Evolutionary conservation across 2,888 invertebrate species (phyloP).

Genomic region (Lypha dubia): DNA sequence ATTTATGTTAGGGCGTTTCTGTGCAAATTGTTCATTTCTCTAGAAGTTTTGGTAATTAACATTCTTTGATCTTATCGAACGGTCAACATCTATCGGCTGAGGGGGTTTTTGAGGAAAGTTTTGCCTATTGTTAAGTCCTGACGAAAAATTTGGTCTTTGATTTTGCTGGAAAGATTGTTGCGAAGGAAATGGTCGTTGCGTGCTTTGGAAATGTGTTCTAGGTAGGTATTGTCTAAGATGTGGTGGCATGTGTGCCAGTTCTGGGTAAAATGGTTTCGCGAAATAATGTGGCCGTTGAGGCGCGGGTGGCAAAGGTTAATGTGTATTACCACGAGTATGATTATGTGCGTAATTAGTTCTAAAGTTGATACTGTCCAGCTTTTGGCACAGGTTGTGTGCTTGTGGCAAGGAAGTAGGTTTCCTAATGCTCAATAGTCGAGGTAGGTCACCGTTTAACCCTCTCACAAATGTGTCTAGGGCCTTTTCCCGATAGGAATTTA

Average conservation of each 20-base stretch:
- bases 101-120: not conserved
- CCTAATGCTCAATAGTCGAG: not conserved
- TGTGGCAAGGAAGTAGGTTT: not conserved
- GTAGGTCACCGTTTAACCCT: constrained; percentile 16
- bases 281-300: not conserved
- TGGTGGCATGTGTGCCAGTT: constrained; percentile 8
- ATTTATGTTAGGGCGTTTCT: constrained; percentile 5
- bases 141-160: not conserved
- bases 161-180: not conserved
- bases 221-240: not conserved
- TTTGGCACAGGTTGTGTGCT: not conserved
- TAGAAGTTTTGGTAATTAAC: constrained; percentile 5
- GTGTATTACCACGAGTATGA: not conserved
- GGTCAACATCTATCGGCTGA: constrained; percentile 3
- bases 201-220: not conserved
- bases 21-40: constrained; percentile 2
- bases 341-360: not conserved
- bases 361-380: not conserved
- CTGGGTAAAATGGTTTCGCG: not conserved
- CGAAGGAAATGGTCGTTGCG: not conserved
- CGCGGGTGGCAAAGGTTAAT: constrained; percentile 2
- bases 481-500: not conserved
- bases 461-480: constrained; percentile 23
- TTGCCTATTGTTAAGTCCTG: constrained; percentile 7
- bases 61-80: constrained; percentile 1